Percentiles rank a stretch among this genome's conserved stretches.
phyloP scores from a whole-genome alignment of 2,113 vertebrate genomes.

The Actinemys pallida region DNA sequence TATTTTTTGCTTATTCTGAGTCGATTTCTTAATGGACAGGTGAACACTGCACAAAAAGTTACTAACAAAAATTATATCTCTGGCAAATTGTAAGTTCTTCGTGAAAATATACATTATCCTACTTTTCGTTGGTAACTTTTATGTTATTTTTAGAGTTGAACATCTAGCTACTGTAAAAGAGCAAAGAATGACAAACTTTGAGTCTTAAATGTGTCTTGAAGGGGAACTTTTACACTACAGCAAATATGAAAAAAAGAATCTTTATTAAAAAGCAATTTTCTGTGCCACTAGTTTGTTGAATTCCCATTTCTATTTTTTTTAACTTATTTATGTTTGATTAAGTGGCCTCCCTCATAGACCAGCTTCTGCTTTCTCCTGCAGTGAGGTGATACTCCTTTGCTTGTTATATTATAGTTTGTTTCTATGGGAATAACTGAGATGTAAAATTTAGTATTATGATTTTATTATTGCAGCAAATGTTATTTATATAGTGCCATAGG shows the following conservation, averaged over 20 bases:
- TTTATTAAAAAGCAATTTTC: not conserved
- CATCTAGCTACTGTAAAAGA: not conserved
- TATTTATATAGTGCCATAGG: slow-evolving; percentile 4
- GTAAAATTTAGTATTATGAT: not conserved
- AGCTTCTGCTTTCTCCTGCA: not conserved
- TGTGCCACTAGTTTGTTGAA: not conserved
- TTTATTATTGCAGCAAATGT: not conserved
- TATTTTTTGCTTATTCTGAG: slow-evolving; percentile 16
- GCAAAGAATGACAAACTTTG: not conserved
- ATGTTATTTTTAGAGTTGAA: not conserved
- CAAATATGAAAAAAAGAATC: not conserved
- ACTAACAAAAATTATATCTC: too few species aligned
- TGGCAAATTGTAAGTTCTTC: not conserved
- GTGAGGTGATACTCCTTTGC: not conserved
- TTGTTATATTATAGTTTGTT: not conserved
- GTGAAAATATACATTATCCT: not conserved
- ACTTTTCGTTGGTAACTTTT: not conserved
- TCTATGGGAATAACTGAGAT: not conserved
- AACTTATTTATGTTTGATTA: not conserved
- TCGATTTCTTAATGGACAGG: not conserved
- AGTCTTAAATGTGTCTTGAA: not conserved
- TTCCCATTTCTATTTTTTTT: not conserved
- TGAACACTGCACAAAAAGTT: not conserved
- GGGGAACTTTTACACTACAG: not conserved
- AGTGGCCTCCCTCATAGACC: not conserved